Evolutionary conservation across 2,113 vertebrate species (phyloP).

Genomic region (Rhinolophus sinicus): DNA sequence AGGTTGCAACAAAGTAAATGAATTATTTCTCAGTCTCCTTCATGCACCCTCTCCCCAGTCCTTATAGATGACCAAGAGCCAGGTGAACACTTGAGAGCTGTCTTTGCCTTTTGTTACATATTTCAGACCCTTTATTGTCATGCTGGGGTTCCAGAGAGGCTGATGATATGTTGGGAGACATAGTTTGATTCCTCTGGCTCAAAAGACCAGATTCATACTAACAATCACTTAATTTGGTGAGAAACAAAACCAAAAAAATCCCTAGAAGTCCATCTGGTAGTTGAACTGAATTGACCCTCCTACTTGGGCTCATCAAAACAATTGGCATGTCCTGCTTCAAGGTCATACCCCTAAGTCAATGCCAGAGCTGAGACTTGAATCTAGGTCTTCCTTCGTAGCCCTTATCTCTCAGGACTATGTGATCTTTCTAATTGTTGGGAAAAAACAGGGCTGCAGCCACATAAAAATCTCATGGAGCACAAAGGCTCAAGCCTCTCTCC

Average conservation of each 20-base stretch:
- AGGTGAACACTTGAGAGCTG: neutral
- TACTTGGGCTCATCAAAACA: neutral
- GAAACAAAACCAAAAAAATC: neutral
- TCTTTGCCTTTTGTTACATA: neutral
- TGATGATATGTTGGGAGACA: neutral
- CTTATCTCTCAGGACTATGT: neutral
- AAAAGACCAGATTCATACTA: neutral
- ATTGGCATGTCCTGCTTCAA: neutral
- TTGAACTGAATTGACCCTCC: neutral
- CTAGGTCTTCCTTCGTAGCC: neutral
- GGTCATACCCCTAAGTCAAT: neutral
- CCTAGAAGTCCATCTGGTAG: neutral
- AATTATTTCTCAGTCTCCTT: constrained; percentile 11
- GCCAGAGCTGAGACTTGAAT: neutral
- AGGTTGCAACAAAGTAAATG: neutral
- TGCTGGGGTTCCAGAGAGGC: neutral
- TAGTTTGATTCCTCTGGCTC: neutral
- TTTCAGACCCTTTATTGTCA: neutral
- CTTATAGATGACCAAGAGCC: neutral
- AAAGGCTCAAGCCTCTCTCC: neutral
- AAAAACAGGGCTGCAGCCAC: neutral
- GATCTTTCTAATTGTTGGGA: neutral
- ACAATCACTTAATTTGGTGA: constrained; percentile 2
- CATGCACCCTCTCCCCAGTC: neutral
- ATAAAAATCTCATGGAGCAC: neutral